Evolutionary conservation across 2,888 invertebrate species (phyloP).

Genomic region (Cephonodes hylas): DNA sequence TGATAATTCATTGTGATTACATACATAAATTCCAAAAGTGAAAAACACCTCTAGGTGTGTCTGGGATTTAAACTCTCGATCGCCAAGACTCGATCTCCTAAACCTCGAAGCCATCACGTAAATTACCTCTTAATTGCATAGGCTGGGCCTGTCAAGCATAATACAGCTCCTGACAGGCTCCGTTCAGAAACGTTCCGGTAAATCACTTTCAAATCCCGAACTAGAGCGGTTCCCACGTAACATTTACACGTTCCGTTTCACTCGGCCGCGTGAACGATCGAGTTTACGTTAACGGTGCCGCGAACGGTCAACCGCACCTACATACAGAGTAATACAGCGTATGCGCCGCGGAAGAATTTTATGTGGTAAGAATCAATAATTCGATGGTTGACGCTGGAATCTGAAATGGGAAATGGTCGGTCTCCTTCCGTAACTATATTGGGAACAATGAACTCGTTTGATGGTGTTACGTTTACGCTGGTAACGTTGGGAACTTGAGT

Average conservation of each 20-base stretch:
- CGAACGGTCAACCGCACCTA: slow-evolving; percentile 38
- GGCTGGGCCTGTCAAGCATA: too few species aligned
- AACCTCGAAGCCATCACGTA: too few species aligned
- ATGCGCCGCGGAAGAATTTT: slow-evolving; percentile 14
- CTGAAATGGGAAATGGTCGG: not conserved
- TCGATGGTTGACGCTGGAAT: not conserved
- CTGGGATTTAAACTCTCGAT: too few species aligned
- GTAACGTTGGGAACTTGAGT: too few species aligned
- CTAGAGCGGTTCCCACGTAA: slow-evolving; percentile 53
- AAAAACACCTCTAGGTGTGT: too few species aligned
- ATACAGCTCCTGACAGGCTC: not conserved
- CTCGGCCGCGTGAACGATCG: slow-evolving; percentile 30
- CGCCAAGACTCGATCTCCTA: too few species aligned
- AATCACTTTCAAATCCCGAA: slow-evolving; percentile 23
- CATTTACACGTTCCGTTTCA: slow-evolving; percentile 44
- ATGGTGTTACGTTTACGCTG: too few species aligned
- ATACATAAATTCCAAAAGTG: too few species aligned
- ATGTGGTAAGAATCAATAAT: slow-evolving; percentile 1
- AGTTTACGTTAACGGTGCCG: slow-evolving; percentile 34
- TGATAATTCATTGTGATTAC: too few species aligned
- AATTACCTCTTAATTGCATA: too few species aligned
- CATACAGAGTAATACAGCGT: slow-evolving; percentile 26
- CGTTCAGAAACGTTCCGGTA: slow-evolving; percentile 11
- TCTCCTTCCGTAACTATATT: slow-evolving; percentile 2
- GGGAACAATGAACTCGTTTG: not conserved